Percentiles rank a stretch among this genome's conserved stretches.
phyloP scores from a whole-genome alignment of 2,113 vertebrate genomes.

The Tylochromis polylepis region DNA sequence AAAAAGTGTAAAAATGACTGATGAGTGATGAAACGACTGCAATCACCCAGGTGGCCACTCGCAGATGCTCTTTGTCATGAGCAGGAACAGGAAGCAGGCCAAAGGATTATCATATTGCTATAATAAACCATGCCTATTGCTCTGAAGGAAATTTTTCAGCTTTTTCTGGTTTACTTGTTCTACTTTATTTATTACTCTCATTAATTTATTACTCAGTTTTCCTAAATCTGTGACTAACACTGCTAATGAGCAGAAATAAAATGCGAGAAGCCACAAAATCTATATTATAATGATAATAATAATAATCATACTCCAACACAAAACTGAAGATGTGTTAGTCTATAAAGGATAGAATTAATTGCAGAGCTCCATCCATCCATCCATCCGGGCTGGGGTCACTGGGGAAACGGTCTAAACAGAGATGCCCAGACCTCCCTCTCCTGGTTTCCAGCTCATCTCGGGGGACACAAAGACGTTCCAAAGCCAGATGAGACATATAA shows the following conservation, averaged over 20 bases:
- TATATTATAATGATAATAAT: neutral
- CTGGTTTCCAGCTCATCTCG: neutral
- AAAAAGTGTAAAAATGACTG: neutral
- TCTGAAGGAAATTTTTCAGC: neutral
- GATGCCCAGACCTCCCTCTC: neutral
- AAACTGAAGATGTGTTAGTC: neutral
- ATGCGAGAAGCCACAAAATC: neutral
- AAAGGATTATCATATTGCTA: neutral
- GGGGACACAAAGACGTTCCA: neutral
- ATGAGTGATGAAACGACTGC: neutral
- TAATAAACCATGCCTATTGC: neutral
- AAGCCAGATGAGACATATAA: neutral
- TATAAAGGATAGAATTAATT: neutral
- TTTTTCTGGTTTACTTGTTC: neutral
- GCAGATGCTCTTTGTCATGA: neutral
- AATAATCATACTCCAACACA: neutral
- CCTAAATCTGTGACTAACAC: neutral
- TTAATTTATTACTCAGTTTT: neutral
- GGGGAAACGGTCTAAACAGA: neutral
- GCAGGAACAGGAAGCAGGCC: neutral
- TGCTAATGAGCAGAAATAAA: neutral
- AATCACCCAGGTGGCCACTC: neutral
- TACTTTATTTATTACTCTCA: neutral
- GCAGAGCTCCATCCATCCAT: neutral
- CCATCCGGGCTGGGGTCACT: neutral